Conservation (phyloP, 2,113 vertebrate genomes). For the Hiodon alosoides region DNA sequence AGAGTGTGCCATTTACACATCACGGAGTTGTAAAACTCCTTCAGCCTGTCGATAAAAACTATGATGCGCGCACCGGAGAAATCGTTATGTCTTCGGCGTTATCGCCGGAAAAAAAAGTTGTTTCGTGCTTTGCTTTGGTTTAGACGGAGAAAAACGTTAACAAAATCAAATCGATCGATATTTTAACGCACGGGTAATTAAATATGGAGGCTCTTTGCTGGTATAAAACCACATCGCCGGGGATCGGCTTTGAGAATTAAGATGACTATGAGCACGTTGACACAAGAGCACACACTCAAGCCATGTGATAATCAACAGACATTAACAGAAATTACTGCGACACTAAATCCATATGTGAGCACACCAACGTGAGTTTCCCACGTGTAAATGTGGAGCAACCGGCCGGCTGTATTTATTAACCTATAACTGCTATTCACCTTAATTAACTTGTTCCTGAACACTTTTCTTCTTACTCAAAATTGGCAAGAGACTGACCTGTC, state of each 20-base stretch:
- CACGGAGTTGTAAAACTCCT: background rate
- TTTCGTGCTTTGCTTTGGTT: background rate
- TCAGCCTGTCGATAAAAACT: slow-evolving; percentile 5
- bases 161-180: background rate
- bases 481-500: no score
- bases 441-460: no score
- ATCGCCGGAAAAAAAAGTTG: background rate
- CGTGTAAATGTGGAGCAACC: no score
- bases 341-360: no score
- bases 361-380: no score
- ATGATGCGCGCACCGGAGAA: background rate
- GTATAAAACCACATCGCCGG: background rate
- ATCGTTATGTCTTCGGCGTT: background rate
- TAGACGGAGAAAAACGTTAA: background rate
- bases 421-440: no score
- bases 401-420: no score
- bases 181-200: background rate
- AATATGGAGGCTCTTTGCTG: background rate
- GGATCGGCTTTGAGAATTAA: background rate
- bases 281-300: no score
- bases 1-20: slow-evolving; percentile 45
- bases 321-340: no score
- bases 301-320: no score
- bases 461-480: no score
- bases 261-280: background rate